Conservation (phyloP, 2,888 invertebrate genomes). For the Steinernema hermaphroditum region DNA sequence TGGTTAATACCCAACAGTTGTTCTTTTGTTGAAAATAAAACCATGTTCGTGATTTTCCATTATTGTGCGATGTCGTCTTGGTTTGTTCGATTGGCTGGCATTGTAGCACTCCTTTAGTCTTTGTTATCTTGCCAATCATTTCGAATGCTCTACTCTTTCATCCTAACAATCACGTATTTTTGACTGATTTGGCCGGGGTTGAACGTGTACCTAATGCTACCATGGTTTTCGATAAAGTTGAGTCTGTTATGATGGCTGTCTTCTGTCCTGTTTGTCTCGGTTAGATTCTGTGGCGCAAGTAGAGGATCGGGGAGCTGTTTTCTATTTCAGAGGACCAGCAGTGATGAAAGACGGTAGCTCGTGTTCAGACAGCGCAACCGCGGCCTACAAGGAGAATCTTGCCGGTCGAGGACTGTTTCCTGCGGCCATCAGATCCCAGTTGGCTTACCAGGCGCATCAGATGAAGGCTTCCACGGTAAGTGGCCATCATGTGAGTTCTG, state of each 20-base stretch:
- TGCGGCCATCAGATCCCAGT: neutral
- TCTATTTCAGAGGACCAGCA: too few relatives aligned
- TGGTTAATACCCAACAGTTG: conserved; percentile 17
- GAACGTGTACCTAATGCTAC: neutral
- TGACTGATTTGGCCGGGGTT: neutral
- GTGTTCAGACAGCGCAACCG: too few relatives aligned
- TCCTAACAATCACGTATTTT: conserved; percentile 15
- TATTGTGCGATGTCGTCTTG: neutral
- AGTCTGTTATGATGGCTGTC: neutral
- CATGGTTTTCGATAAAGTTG: conserved; percentile 21
- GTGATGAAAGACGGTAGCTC: too few relatives aligned
- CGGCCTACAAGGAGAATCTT: too few relatives aligned
- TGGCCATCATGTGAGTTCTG: too few relatives aligned
- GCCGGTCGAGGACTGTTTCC: neutral
- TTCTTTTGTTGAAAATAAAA: conserved; percentile 27
- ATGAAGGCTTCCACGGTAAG: neutral
- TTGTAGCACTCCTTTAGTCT: neutral
- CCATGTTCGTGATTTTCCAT: neutral
- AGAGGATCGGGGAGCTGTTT: too few relatives aligned
- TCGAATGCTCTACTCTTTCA: neutral
- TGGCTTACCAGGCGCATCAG: neutral
- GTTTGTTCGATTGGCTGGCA: conserved; percentile 28
- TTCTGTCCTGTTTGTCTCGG: too few relatives aligned
- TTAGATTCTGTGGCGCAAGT: too few relatives aligned
- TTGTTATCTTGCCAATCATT: conserved; percentile 24